Conservation (phyloP, 2,797 vertebrate species). For the Anabacerthia variegaticeps region DNA sequence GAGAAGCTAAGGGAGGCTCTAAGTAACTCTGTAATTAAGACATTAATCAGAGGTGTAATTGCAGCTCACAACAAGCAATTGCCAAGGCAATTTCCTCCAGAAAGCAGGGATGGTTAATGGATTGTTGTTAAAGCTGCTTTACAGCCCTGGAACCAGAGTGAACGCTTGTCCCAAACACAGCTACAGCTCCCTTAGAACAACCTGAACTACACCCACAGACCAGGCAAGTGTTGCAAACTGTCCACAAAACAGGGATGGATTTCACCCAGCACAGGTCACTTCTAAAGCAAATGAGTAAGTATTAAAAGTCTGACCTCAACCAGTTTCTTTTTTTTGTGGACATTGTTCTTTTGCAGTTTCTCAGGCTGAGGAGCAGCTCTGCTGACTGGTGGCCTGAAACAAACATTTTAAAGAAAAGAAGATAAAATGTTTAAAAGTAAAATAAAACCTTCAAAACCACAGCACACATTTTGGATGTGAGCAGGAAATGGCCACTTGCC, state of each 20-base stretch:
- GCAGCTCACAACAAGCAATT: not conserved
- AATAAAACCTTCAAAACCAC: not conserved
- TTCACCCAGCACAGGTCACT: not conserved
- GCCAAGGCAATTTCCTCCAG: not conserved
- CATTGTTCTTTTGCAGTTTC: slow-evolving; percentile 91
- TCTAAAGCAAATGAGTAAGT: not conserved
- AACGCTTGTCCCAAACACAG: not conserved
- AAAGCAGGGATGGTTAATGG: not conserved
- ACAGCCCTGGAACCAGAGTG: not conserved
- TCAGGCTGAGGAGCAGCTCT: slow-evolving; percentile 92
- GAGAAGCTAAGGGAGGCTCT: not conserved
- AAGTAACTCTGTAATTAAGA: not conserved
- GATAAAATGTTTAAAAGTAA: not conserved
- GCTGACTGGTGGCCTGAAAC: slow-evolving; percentile 90
- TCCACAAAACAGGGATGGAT: not conserved
- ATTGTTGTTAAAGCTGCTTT: not conserved
- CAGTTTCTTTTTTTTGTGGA: slow-evolving; percentile 92
- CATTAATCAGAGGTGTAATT: not conserved
- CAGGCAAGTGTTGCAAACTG: not conserved
- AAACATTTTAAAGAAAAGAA: not conserved
- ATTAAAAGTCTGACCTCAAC: slow-evolving; percentile 82
- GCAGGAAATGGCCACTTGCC: not conserved
- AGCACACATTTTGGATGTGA: not conserved
- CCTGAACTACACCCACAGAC: not conserved
- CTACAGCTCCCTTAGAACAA: not conserved